Base-by-base conservation (phyloP, 2,113 vertebrate species). In the Xiphophorus couchianus region DNA sequence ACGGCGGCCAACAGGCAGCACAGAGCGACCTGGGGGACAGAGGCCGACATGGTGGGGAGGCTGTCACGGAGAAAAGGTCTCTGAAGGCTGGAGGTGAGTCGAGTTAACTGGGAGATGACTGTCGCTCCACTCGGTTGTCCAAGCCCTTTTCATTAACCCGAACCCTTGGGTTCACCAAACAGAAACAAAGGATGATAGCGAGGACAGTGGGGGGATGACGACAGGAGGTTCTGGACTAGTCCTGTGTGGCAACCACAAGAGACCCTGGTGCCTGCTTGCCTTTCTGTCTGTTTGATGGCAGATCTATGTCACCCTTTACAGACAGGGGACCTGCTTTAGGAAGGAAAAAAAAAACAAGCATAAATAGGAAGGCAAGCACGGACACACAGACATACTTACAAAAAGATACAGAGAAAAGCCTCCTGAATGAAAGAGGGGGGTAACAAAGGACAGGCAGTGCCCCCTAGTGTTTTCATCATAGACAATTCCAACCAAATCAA, bases 361-460 rank as follows among this genome's bases (percentile, higher is more conserved):
- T 81, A 82, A 82, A 85, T 81, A 84, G 74, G 62, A 74, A 66
- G 71, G 73, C 74, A 80, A 35, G 69, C 71, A 81, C 71, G 22
- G 64, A 17, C 76, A 85, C 72, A 83, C 80, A 62, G 69, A 84
- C 78, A 76, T 37, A 81, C 48, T 77, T 60, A 78, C 62, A 83
- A 78, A 89, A 85, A 87, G 58, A 83, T 68, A 77, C 85, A 87
- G 80, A 83, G 73, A 31, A 48, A 74, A 85, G 83, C 78, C 67
- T 81, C 71, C 80, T 65, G 61, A 82, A 77, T 68, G 74, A 84
- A 88, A 94, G 90, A 91, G 88, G 92, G 91, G 92, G 63, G 84
- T 91, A 95, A 95, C 88, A 86, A 95, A 98, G 95, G 97, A 97
- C 94, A 96, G 94, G 96, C 97, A 99, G 96, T 97, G 97, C 97